These are phyloP conservation scores for Nemapogon koenigi DNA, from an alignment of 2,888 invertebrate genomes.

Conservation along the genomic window DNA sequence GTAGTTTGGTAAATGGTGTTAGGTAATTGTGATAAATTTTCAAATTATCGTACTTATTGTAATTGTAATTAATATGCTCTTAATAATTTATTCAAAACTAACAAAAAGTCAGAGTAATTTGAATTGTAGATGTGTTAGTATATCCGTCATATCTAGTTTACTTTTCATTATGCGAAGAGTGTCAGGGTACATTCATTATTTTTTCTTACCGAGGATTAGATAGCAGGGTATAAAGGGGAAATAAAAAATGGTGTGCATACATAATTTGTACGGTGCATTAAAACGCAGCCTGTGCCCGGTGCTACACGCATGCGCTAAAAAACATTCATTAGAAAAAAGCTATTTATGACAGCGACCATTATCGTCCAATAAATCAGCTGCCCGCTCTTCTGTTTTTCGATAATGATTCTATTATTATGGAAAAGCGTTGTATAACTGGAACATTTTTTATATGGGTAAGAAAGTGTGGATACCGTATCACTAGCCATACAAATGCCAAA, in stretches of 20 bases:
- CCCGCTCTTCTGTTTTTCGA: constrained; percentile 65
- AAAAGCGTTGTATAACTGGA: constrained; percentile 65
- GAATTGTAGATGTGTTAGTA: too few species aligned
- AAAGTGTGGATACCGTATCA: constrained; percentile 30
- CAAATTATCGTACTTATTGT: too few species aligned
- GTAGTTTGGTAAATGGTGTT: too few species aligned
- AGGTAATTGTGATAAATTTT: too few species aligned
- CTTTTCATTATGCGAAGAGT: too few species aligned
- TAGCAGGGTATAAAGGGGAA: too few species aligned
- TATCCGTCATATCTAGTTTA: too few species aligned
- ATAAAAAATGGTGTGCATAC: constrained; percentile 34
- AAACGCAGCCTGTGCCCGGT: constrained; percentile 42
- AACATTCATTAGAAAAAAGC: constrained; percentile 56
- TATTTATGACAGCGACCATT: constrained; percentile 64
- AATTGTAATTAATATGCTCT: too few species aligned
- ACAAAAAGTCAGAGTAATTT: too few species aligned
- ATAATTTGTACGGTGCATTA: constrained; percentile 41
- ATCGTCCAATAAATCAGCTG: constrained; percentile 65
- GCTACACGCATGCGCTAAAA: constrained; percentile 35
- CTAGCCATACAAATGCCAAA: not conserved
- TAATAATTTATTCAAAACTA: too few species aligned
- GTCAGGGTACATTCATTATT: too few species aligned
- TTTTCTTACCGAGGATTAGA: too few species aligned
- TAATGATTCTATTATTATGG: constrained; percentile 67
- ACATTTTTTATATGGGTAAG: constrained; percentile 39